phyloP scores from a whole-genome alignment of 1,140 invertebrate species.

The Nephila pilipes region DNA sequence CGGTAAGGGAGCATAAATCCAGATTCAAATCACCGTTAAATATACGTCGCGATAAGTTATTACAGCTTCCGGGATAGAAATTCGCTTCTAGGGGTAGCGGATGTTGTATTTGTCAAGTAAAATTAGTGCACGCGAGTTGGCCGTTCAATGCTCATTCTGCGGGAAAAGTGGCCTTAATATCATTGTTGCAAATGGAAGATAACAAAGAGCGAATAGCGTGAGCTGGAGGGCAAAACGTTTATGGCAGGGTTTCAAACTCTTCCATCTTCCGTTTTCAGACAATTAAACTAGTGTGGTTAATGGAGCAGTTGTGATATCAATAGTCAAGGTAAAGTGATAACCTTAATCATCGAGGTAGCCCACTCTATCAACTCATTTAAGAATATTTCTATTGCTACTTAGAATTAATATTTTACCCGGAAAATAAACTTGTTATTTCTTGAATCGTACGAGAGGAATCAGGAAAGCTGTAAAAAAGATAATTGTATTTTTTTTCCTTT shows the following conservation, averaged over 20 bases:
- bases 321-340: conserved; percentile 22
- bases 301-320: conserved; percentile 13
- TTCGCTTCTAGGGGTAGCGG: neutral
- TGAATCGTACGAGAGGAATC: too few species aligned
- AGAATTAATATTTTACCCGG: neutral
- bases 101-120: conserved; percentile 71
- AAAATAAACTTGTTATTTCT: neutral
- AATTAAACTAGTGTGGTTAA: conserved; percentile 14
- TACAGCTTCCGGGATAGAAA: conserved; percentile 64
- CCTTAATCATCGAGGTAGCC: neutral
- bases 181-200: conserved; percentile 46
- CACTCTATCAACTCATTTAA: neutral
- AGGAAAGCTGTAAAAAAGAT: neutral
- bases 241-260: conserved; percentile 33
- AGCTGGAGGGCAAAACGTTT: conserved; percentile 31
- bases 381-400: conserved; percentile 9
- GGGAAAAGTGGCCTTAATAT: conserved; percentile 57
- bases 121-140: conserved; percentile 61
- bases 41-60: conserved; percentile 54
- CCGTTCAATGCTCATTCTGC: conserved; percentile 18
- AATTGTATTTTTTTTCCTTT: neutral
- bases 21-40: conserved; percentile 71
- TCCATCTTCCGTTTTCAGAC: conserved; percentile 17
- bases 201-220: neutral
- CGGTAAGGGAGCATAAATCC: conserved; percentile 44